Evolutionary conservation across 2,888 invertebrate genomes (phyloP), one percentile per base, ranked within the genome.

Genomic region (Hypselothyrea guttata): DNA sequence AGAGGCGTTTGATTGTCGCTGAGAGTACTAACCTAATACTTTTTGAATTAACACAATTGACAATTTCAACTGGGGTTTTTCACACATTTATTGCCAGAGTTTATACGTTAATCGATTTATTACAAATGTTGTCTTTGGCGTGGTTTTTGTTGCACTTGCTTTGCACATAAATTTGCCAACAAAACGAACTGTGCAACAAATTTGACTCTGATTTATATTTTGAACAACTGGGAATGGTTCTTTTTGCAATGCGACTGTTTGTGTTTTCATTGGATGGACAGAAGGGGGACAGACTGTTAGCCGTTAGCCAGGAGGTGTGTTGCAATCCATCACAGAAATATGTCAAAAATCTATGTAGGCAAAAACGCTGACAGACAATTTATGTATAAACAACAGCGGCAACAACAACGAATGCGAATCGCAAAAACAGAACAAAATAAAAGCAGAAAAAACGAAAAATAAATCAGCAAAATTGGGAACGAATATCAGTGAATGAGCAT

Each of bases 321-420:
- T 66, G 81, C 77, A 71, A 85, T 77, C 76, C 75, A 83, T 83
- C 84, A 84, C 42, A 51, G 56, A 78, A 82, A 84, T 67, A 71
- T 83, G 82, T 65, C 76, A 65, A 55, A 77, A 77, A 61, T 84
- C 82, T 76, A 63, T 74, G 56, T 70, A 62, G 59, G 61, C 74
- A 73, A 60, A 75, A 73, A 77, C 34, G 33, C 78, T 77, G 83
- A 84, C 73, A 67, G 73, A 75, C 85, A 82, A 74, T 75, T 83
- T 84, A 79, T 79, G 76, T 53, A 58, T 40, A 46, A 73, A 63
- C 71, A 83, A 64, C 47, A 64, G 51, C 40, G 54, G 47, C 28
- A 54, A 30, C 42, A 52, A 57, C 34, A 49, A 18, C 35, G 38
- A 47, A 52, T 64, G 56, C 27, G 56, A 37, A 12, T 18, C 38